Conservation (phyloP, 1,140 invertebrate genomes). For the Penaeus japonicus region DNA sequence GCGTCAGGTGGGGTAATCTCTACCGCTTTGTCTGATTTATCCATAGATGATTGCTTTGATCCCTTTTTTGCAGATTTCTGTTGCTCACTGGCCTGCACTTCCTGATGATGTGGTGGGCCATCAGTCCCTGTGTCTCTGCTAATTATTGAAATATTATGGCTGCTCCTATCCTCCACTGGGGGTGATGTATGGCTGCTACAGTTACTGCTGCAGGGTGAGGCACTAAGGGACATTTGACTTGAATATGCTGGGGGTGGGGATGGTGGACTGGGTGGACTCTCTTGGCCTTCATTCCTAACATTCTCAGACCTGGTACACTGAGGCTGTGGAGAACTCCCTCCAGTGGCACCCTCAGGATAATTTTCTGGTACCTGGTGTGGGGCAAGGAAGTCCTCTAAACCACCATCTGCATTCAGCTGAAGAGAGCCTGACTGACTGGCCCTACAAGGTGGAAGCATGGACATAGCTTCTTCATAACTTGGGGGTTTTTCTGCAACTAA, state of each 20-base stretch:
- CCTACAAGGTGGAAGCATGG: conserved; percentile 26
- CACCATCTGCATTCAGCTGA: conserved; percentile 26
- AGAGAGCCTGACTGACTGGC: conserved; percentile 17
- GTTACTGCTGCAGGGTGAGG: conserved; percentile 3
- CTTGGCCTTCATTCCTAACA: background rate
- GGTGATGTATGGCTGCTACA: background rate
- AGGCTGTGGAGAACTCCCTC: background rate
- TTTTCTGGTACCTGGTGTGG: conserved; percentile 38
- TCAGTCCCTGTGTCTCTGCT: too few relatives aligned
- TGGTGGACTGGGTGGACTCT: background rate
- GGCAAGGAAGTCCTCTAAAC: conserved; percentile 27
- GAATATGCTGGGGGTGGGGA: conserved; percentile 30
- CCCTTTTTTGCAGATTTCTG: too few relatives aligned
- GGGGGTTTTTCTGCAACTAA: conserved; percentile 35
- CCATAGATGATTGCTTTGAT: too few relatives aligned
- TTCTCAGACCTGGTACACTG: background rate
- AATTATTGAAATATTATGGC: too few relatives aligned
- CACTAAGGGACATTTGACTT: conserved; percentile 28
- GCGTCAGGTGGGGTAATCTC: too few relatives aligned
- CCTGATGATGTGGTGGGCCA: too few relatives aligned
- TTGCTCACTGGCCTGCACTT: too few relatives aligned
- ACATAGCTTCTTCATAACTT: conserved; percentile 48
- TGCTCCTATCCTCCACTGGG: too few relatives aligned
- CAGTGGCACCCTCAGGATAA: conserved; percentile 21
- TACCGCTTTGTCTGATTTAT: too few relatives aligned